Evolutionary conservation across 1,140 invertebrate species (phyloP), one percentile per base, ranked within the genome.

Genomic region (Neotoxoptera formosana): DNA sequence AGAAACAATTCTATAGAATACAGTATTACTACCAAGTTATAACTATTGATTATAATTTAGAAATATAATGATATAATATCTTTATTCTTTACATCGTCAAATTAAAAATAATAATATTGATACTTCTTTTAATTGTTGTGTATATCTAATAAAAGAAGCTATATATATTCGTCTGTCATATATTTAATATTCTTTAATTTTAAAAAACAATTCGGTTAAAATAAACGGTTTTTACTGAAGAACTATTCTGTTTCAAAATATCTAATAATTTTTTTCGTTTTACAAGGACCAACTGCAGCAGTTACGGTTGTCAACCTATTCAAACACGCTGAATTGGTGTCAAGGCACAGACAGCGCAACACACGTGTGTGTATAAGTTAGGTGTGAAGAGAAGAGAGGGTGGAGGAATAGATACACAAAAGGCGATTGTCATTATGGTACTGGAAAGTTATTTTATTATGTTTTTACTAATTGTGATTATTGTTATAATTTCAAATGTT

Each of bases 291-390:
- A 60, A 90, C 53, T 67, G 89, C 56, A 67, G 89, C 36, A 67
- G 89, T 60, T 67, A 90, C 89, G 89, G 89, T 90, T 90, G 89
- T 90, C 89, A 90, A 90, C 89, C 91, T 86, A 36, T 93, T 86
- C 81, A 84, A 93, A 84, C 48, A 93, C 17, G 17, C 51, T 23
- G 81, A 93, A 93, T 93, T 45, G 48, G 67, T 93, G 91, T 93
- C 76, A 93, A 93, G 91, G 91, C 81, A 92, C n/a, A 48, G 20
- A 90, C 48, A 60, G 36, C 60, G 30, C 76, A 91, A 92, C 48
- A 93, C 91, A 84, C 91, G 48, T 93, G 76, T 86, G 48, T 56
- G 34, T 84, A 7, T 53, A 36, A 51, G 41, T 81, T 51, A 81
- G 48, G 23, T 36, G n/a, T 25, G 21, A 51, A 14, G 76, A n/a